Evolutionary conservation across 2,113 vertebrate genomes (phyloP).

Genomic region (Xenopus laevis): DNA sequence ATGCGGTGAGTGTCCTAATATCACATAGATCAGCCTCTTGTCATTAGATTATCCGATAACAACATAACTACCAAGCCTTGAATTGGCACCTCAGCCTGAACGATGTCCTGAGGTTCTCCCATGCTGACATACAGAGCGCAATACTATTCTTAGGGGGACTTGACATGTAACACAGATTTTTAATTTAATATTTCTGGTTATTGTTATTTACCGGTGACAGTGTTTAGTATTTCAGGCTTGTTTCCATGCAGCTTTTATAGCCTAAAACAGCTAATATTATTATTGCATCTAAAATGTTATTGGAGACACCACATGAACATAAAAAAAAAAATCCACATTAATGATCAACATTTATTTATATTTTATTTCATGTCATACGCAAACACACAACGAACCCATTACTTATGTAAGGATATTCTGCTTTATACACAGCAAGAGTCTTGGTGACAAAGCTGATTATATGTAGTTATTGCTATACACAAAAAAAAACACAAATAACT

Average conservation of each 20-base stretch:
- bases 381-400: slow-evolving; percentile 21
- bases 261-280: slow-evolving; percentile 15
- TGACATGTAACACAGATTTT: slow-evolving; percentile 31
- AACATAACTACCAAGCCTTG: slow-evolving; percentile 20
- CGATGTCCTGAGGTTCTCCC: slow-evolving; percentile 1
- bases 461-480: neutral
- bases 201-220: slow-evolving; percentile 12
- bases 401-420: slow-evolving; percentile 19
- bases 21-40: slow-evolving; percentile 10
- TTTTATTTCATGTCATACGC: slow-evolving; percentile 26
- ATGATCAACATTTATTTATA: slow-evolving; percentile 24
- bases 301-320: slow-evolving; percentile 24
- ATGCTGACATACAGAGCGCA: slow-evolving; percentile 9
- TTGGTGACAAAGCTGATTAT: neutral
- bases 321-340: slow-evolving; percentile 28
- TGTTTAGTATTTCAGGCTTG: slow-evolving; percentile 15
- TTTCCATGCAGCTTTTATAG: slow-evolving; percentile 25
- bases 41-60: slow-evolving; percentile 30
- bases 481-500: no score
- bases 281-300: slow-evolving; percentile 36
- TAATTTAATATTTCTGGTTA: slow-evolving; percentile 34
- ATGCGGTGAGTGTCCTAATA: slow-evolving; percentile 19
- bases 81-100: slow-evolving; percentile 20
- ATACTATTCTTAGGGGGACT: slow-evolving; percentile 27
- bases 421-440: slow-evolving; percentile 18